Conservation (phyloP, 1,140 invertebrate species). For the Pseudobourletiella spinata region DNA sequence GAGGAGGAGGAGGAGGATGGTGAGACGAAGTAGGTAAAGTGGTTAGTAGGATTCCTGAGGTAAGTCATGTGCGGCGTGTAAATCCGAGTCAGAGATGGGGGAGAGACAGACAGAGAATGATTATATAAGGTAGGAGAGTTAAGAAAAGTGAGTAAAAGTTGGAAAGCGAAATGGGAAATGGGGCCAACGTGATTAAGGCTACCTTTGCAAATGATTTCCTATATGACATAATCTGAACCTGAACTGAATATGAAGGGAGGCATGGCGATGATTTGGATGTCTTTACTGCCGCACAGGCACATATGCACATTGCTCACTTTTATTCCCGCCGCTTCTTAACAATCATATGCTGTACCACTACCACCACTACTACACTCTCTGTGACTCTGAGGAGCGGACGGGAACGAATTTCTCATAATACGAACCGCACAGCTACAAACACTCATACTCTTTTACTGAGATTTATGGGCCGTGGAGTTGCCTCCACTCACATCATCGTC, state of each 20-base stretch:
- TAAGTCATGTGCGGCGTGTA: not conserved
- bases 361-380: no score
- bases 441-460: not conserved
- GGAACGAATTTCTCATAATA: not conserved
- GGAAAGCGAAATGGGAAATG: slow-evolving; percentile 2
- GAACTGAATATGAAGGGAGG: not conserved
- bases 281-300: not conserved
- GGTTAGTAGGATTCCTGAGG: not conserved
- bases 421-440: no score
- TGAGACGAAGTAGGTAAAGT: not conserved
- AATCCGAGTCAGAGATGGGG: not conserved
- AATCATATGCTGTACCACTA: no score
- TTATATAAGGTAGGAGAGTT: not conserved
- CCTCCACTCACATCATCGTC: not conserved
- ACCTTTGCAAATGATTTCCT: slow-evolving; percentile 12
- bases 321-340: no score
- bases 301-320: not conserved
- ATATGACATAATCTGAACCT: slow-evolving; percentile 11
- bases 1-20: not conserved
- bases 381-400: not conserved
- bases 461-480: slow-evolving; percentile 5
- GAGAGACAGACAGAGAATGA: not conserved
- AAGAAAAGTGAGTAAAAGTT: slow-evolving; percentile 6
- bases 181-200: slow-evolving; percentile 7
- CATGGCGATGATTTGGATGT: not conserved